Evolutionary conservation across 2,888 invertebrate species (phyloP).

Genomic region (Steinernema hermaphroditum): DNA sequence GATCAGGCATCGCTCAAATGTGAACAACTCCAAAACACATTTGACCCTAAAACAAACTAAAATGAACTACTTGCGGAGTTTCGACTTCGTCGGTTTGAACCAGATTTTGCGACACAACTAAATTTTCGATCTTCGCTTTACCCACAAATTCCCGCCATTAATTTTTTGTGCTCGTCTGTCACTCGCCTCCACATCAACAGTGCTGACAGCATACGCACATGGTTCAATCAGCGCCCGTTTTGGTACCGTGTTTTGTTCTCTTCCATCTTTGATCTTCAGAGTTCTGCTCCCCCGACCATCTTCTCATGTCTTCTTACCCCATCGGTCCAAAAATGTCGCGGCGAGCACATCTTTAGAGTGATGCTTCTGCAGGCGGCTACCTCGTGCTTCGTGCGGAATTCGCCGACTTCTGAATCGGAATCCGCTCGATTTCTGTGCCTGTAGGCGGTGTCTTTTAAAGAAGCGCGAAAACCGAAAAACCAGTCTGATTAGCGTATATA

Average conservation of each 20-base stretch:
- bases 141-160: no score
- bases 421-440: not conserved
- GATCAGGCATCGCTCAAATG: no score
- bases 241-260: conserved; percentile 19
- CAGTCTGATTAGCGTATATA: conserved; percentile 12
- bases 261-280: conserved; percentile 21
- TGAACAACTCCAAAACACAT: no score
- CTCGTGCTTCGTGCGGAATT: not conserved
- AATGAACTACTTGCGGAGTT: no score
- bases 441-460: conserved; percentile 10
- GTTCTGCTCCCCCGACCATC: not conserved
- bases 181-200: no score
- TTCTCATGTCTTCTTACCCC: not conserved
- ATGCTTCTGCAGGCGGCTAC: not conserved
- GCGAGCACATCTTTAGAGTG: conserved; percentile 4
- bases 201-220: no score
- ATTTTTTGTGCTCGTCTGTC: no score
- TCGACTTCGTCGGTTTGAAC: no score
- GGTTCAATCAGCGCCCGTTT: no score
- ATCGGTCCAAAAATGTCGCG: not conserved
- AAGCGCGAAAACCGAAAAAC: conserved; percentile 12
- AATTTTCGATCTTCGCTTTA: no score
- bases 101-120: no score
- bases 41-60: no score
- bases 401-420: not conserved